These are phyloP conservation scores for Oryzias woworae DNA, from an alignment of 2,113 vertebrate genomes.

Conservation along the genomic window DNA sequence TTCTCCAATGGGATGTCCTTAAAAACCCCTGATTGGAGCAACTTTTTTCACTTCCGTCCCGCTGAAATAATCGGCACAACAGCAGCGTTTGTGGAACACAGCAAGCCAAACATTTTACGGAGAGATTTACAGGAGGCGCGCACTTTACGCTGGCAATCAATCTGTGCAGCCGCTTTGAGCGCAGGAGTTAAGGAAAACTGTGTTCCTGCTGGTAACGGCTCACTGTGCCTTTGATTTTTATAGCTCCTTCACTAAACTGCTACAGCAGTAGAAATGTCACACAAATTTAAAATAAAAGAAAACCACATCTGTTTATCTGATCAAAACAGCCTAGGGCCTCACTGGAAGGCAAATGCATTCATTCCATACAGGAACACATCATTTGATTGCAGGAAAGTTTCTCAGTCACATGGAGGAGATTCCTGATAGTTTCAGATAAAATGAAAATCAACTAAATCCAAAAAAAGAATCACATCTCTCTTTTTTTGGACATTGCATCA, in stretches of 20 bases:
- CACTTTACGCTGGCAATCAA: slow-evolving; percentile 28
- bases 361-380: too few relatives aligned
- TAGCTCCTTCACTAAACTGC: slow-evolving; percentile 15
- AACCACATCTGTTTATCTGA: slow-evolving; percentile 35
- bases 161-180: slow-evolving; percentile 10
- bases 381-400: too few relatives aligned
- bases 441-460: too few relatives aligned
- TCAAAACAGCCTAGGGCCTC: slow-evolving; percentile 3
- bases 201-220: slow-evolving; percentile 25
- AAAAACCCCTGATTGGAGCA: slow-evolving; percentile 49
- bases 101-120: slow-evolving; percentile 3
- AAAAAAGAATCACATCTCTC: too few relatives aligned
- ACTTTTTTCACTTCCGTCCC: slow-evolving; percentile 29
- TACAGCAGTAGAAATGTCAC: slow-evolving; percentile 40
- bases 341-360: too few relatives aligned
- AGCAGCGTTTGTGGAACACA: not conserved
- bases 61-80: slow-evolving; percentile 8
- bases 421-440: too few relatives aligned
- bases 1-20: slow-evolving; percentile 45
- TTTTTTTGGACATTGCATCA: too few relatives aligned
- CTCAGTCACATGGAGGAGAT: too few relatives aligned
- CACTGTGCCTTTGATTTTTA: slow-evolving; percentile 40
- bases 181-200: slow-evolving; percentile 9
- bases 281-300: slow-evolving; percentile 38
- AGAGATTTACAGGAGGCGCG: slow-evolving; percentile 20